A percentile compares a stretch with the other conserved stretches of the same genome.
These are phyloP conservation scores for Dallia pectoralis DNA, from an alignment of 2,797 vertebrate genomes.

Conservation along the genomic window DNA sequence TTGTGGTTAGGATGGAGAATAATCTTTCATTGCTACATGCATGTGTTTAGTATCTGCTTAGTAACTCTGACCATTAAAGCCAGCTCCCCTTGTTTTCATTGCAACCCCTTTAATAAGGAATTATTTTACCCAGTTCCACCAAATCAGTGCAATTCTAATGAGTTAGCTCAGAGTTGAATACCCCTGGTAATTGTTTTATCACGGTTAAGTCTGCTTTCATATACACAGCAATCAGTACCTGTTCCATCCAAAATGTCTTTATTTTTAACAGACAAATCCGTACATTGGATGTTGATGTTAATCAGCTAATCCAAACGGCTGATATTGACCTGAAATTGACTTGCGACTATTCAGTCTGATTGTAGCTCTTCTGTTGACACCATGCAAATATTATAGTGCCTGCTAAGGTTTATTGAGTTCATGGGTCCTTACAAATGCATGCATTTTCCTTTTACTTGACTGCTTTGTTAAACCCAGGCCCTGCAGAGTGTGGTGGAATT, in stretches of 20 bases:
- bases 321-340: background rate
- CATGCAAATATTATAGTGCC: background rate
- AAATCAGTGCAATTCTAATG: too few relatives aligned
- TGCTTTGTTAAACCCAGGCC: slow-evolving; percentile 16
- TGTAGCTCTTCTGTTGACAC: background rate
- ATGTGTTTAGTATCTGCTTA: background rate
- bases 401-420: background rate
- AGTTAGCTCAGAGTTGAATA: too few relatives aligned
- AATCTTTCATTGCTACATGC: background rate
- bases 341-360: too few relatives aligned
- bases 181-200: too few relatives aligned
- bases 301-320: background rate
- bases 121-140: too few relatives aligned
- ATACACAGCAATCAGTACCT: background rate
- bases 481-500: slow-evolving; percentile 68
- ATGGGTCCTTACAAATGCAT: slow-evolving; percentile 37
- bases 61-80: too few relatives aligned
- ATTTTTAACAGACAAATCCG: background rate
- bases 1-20: background rate
- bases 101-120: too few relatives aligned
- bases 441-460: slow-evolving; percentile 37
- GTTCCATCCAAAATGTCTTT: background rate
- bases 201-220: background rate
- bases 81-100: background rate
- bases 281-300: background rate